phyloP scores from a whole-genome alignment of 2,888 invertebrate species.

The Torymus aiolomorphi region DNA sequence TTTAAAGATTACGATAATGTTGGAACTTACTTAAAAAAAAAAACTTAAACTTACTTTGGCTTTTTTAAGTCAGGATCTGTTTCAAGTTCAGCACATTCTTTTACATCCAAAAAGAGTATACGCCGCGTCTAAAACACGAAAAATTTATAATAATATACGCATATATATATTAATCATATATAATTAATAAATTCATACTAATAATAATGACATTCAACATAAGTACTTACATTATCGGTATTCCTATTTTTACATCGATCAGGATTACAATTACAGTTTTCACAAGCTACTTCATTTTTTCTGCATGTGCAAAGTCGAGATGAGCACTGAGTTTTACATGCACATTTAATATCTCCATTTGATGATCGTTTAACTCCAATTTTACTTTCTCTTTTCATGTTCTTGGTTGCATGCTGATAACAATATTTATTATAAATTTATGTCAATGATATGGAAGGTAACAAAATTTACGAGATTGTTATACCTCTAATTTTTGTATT shows the following conservation, averaged over 20 bases:
- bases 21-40: slow-evolving; percentile 51
- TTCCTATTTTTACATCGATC: slow-evolving; percentile 75
- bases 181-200: not conserved
- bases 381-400: slow-evolving; percentile 74
- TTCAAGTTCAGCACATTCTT: slow-evolving; percentile 4
- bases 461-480: no score
- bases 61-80: slow-evolving; percentile 42
- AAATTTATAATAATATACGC: slow-evolving; percentile 16
- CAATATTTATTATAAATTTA: no score
- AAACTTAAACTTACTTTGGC: slow-evolving; percentile 50
- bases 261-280: slow-evolving; percentile 78
- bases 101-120: slow-evolving; percentile 49
- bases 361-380: slow-evolving; percentile 77
- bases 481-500: slow-evolving; percentile 69
- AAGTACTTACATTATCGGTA: slow-evolving; percentile 47
- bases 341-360: slow-evolving; percentile 80
- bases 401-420: slow-evolving; percentile 62
- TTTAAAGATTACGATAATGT: no score
- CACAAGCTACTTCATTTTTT: slow-evolving; percentile 77
- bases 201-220: not conserved
- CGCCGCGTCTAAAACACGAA: slow-evolving; percentile 44
- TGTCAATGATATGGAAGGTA: no score
- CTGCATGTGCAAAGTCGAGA: slow-evolving; percentile 80
- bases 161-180: no score
- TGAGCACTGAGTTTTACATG: slow-evolving; percentile 80